Conservation (phyloP, 2,888 invertebrate species). For the Synanthedon tipuliformis region DNA sequence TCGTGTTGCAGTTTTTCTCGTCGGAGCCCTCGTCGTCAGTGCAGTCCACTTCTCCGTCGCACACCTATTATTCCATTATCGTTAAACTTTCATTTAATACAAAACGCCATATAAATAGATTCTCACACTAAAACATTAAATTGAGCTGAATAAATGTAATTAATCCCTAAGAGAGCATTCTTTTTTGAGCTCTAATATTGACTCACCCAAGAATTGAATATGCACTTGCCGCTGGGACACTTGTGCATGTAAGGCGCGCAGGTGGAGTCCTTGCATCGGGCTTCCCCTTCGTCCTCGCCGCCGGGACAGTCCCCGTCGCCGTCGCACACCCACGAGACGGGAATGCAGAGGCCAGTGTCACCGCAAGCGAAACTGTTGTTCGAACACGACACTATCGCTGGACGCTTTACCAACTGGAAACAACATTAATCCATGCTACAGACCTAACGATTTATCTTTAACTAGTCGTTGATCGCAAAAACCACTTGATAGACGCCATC, state of each 20-base stretch:
- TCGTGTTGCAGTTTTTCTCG: constrained; percentile 75
- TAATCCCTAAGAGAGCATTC: neutral
- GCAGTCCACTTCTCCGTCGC: constrained; percentile 81
- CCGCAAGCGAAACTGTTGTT: constrained; percentile 43
- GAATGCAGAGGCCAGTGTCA: constrained; percentile 73
- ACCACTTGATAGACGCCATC: too few species aligned
- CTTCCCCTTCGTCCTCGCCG: constrained; percentile 77
- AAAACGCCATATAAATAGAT: too few species aligned
- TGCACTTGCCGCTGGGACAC: constrained; percentile 71
- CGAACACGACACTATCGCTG: constrained; percentile 29
- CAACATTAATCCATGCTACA: too few species aligned
- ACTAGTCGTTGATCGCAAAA: too few species aligned
- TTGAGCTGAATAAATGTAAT: neutral
- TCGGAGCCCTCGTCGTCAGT: constrained; percentile 74
- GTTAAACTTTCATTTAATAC: too few species aligned
- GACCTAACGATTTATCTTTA: too few species aligned
- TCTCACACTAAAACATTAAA: too few species aligned
- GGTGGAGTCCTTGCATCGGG: constrained; percentile 71
- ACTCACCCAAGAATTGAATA: constrained; percentile 69
- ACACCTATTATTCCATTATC: constrained; percentile 40
- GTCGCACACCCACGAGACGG: constrained; percentile 83
- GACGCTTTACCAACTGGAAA: constrained; percentile 18
- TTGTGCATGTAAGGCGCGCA: constrained; percentile 81
- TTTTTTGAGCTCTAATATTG: too few species aligned
- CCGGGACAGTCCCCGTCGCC: constrained; percentile 82